phyloP scores from a whole-genome alignment of 1,140 invertebrate species.

The Lepidostoma basale region DNA sequence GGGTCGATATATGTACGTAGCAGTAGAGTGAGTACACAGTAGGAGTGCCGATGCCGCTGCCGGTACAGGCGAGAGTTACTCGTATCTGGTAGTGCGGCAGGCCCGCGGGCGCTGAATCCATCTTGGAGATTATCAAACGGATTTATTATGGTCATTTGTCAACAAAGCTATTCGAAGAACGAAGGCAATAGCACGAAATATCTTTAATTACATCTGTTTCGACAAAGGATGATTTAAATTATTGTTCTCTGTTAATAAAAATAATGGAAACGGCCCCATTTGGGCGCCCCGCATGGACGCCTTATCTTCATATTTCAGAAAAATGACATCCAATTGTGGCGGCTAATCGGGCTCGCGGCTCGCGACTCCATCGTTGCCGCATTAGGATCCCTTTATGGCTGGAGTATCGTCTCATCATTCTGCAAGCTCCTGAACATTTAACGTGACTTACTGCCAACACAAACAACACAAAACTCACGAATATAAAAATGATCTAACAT shows the following conservation, averaged over 20 bases:
- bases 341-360: not conserved
- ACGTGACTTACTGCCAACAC: too few species aligned
- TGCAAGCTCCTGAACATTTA: too few species aligned
- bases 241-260: constrained; percentile 30
- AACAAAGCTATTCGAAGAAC: constrained; percentile 39
- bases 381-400: too few species aligned
- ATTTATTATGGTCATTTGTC: constrained; percentile 45
- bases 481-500: too few species aligned
- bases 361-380: not conserved
- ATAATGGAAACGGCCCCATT: constrained; percentile 18
- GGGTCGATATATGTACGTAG: not conserved
- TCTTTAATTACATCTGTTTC: constrained; percentile 44
- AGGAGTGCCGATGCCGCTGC: not conserved
- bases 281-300: not conserved
- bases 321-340: not conserved
- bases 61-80: constrained; percentile 6
- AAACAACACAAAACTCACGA: too few species aligned
- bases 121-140: constrained; percentile 40
- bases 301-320: constrained; percentile 26
- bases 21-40: not conserved
- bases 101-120: constrained; percentile 36
- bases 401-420: too few species aligned
- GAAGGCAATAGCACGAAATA: constrained; percentile 38
- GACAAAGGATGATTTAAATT: constrained; percentile 46
- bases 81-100: constrained; percentile 14